A percentile compares a stretch with the other conserved stretches of the same genome.
These are phyloP conservation scores for Acleris holmiana DNA, from an alignment of 2,888 invertebrate genomes.

Conservation along the genomic window DNA sequence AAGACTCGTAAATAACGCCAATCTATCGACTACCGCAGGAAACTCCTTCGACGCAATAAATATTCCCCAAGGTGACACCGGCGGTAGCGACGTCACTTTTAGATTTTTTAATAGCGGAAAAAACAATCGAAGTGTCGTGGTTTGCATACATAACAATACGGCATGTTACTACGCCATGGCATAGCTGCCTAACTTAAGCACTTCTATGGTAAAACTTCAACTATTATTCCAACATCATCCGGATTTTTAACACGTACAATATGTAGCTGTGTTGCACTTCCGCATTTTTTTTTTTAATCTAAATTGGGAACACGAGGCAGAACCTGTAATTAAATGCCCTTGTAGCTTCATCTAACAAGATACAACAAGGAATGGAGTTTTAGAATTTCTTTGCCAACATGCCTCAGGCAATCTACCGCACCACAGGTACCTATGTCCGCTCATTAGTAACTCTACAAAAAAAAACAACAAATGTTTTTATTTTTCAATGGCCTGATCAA, in stretches of 20 bases:
- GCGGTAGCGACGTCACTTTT: slow-evolving; percentile 25
- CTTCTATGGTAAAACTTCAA: slow-evolving; percentile 9
- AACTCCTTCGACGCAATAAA: slow-evolving; percentile 25
- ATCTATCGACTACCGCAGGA: slow-evolving; percentile 28
- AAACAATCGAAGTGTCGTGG: slow-evolving; percentile 25
- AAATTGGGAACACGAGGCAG: too few species aligned
- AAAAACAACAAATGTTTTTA: not conserved
- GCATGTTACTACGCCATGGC: slow-evolving; percentile 16
- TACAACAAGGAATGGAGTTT: slow-evolving; percentile 5
- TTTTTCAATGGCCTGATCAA: slow-evolving; percentile 17
- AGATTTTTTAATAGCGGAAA: slow-evolving; percentile 30
- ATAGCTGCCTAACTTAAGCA: not conserved
- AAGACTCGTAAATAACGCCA: slow-evolving; percentile 39
- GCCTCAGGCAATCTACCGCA: slow-evolving; percentile 17
- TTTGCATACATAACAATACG: slow-evolving; percentile 19
- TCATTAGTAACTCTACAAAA: slow-evolving; percentile 24
- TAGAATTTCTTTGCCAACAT: slow-evolving; percentile 15
- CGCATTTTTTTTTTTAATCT: not conserved
- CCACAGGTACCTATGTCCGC: slow-evolving; percentile 16
- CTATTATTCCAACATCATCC: slow-evolving; percentile 7
- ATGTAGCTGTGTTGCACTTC: slow-evolving; percentile 20
- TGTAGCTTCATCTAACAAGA: too few species aligned
- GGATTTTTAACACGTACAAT: slow-evolving; percentile 10
- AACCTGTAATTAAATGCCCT: too few species aligned
- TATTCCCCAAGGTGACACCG: slow-evolving; percentile 25